Conservation (phyloP, 2,888 invertebrate species). For the Scrobipalpa atriplicella region DNA sequence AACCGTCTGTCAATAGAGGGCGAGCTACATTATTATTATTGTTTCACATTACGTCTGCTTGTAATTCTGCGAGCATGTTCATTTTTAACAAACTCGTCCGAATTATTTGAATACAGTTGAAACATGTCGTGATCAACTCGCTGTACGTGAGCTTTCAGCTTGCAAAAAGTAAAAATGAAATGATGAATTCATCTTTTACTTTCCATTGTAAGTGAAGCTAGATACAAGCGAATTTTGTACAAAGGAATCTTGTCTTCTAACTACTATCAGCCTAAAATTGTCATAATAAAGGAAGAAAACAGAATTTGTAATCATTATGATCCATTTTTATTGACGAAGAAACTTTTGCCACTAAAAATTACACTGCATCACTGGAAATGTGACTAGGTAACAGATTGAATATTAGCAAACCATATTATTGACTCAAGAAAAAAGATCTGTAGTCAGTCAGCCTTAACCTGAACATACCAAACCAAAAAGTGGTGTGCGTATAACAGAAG, state of each 20-base stretch:
- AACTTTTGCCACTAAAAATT: no score
- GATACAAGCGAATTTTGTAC: no score
- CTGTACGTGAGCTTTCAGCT: not conserved
- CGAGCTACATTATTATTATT: conserved; percentile 55
- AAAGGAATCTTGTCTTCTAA: not conserved
- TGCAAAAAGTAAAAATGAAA: not conserved
- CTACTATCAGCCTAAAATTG: not conserved
- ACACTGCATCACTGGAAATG: no score
- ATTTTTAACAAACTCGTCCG: conserved; percentile 2
- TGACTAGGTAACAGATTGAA: no score
- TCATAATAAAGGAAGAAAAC: not conserved
- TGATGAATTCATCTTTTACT: no score
- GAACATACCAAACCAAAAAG: no score
- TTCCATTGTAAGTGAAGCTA: no score
- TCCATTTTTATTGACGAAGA: not conserved
- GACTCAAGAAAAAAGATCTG: no score
- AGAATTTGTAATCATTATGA: not conserved
- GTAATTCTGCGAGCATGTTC: conserved; percentile 1
- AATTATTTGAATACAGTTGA: not conserved
- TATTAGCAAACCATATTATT: no score
- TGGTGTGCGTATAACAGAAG: not conserved
- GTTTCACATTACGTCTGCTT: conserved; percentile 35
- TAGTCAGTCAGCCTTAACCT: no score
- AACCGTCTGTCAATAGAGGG: conserved; percentile 66
- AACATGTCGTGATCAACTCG: not conserved